A percentile compares a stretch with the other conserved stretches of the same genome.
Evolutionary conservation across 2,888 invertebrate genomes (phyloP).

Genomic region (Tipula confusa): DNA sequence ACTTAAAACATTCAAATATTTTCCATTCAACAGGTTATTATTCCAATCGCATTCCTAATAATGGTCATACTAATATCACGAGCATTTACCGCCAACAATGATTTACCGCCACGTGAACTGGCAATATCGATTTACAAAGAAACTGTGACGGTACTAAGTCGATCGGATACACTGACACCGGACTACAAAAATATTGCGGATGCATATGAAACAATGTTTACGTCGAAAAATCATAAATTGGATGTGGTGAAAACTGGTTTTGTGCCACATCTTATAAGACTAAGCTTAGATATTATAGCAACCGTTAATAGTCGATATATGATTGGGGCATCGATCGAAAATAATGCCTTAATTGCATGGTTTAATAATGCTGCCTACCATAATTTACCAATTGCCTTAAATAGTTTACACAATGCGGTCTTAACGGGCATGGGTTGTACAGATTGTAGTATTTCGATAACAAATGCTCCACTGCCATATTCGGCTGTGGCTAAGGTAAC

Average conservation of each 20-base stretch:
- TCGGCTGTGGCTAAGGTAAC: constrained; percentile 52
- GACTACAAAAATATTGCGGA: neutral
- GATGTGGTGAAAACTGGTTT: neutral
- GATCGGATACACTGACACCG: neutral
- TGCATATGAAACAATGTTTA: neutral
- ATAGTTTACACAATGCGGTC: constrained; percentile 60
- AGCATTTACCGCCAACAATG: constrained; percentile 46
- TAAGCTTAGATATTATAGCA: constrained; percentile 38
- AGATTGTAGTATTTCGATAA: constrained; percentile 43
- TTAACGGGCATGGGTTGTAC: constrained; percentile 45
- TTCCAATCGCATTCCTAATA: constrained; percentile 64
- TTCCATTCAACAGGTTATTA: constrained; percentile 53
- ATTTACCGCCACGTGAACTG: constrained; percentile 55
- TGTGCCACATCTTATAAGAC: neutral
- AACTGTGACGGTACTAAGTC: constrained; percentile 43
- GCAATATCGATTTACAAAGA: constrained; percentile 51
- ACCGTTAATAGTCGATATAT: constrained; percentile 52
- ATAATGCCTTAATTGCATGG: constrained; percentile 56
- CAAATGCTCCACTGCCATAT: constrained; percentile 66
- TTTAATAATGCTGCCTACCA: constrained; percentile 79
- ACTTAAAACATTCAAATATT: no score
- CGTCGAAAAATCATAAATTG: neutral
- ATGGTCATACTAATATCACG: constrained; percentile 59
- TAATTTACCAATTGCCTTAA: constrained; percentile 62
- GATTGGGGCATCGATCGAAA: constrained; percentile 54